Evolutionary conservation across 2,797 vertebrate genomes (phyloP).

Genomic region (Enoplosus armatus): DNA sequence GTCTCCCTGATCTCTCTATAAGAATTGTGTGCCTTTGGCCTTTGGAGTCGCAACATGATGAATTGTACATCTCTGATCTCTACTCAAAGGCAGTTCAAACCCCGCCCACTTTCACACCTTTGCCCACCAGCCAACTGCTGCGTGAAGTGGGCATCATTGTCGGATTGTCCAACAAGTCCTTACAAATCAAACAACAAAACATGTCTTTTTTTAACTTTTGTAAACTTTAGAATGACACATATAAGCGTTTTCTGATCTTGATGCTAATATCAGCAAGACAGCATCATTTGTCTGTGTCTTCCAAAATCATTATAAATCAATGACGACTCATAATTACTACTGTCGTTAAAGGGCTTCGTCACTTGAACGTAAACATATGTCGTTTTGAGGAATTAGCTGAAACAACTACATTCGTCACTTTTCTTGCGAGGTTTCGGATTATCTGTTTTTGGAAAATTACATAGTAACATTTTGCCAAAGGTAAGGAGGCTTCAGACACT

Average conservation of each 20-base stretch:
- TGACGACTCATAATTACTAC: not conserved
- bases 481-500: not conserved
- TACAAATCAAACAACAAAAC: not conserved
- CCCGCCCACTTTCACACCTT: not conserved
- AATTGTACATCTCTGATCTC: not conserved
- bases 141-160: not conserved
- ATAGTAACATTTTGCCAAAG: rapidly evolving
- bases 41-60: not conserved
- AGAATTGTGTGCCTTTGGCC: not conserved
- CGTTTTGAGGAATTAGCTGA: not conserved
- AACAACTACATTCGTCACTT: too few relatives aligned
- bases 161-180: not conserved
- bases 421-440: not conserved
- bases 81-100: not conserved
- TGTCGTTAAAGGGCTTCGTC: not conserved
- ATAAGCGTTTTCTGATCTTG: not conserved
- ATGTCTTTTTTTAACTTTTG: too few relatives aligned
- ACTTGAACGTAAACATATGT: not conserved
- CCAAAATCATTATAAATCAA: not conserved
- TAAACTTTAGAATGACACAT: not conserved
- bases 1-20: not conserved
- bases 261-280: not conserved
- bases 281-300: not conserved
- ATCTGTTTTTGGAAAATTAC: not conserved
- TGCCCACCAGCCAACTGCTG: not conserved